Percentiles rank a stretch among this genome's conserved stretches.
These are phyloP conservation scores for Anniella stebbinsi DNA, from an alignment of 2,797 vertebrate genomes.

Conservation along the genomic window DNA sequence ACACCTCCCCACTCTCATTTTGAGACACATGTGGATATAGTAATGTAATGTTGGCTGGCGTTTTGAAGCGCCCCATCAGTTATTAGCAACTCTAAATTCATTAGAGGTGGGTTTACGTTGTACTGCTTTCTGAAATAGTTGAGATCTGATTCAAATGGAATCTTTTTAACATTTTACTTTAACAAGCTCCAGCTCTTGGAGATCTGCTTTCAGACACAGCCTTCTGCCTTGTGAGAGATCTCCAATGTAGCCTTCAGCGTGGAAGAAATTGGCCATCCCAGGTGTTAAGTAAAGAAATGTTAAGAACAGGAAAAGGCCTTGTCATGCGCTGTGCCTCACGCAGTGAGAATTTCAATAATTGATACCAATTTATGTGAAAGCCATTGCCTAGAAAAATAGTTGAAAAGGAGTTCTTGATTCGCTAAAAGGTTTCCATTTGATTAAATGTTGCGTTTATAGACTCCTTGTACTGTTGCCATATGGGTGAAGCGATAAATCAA, in stretches of 20 bases:
- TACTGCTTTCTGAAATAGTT: no score
- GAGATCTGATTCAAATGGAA: no score
- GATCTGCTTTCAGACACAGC: background rate
- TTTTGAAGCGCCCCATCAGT: no score
- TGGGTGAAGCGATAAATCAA: background rate
- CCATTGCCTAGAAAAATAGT: background rate
- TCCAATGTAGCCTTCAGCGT: no score
- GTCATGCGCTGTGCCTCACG: background rate
- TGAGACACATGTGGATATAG: background rate
- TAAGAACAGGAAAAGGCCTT: no score
- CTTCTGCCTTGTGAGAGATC: background rate
- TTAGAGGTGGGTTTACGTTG: no score
- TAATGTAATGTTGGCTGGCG: background rate
- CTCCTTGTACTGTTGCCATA: background rate
- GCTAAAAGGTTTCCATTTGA: constrained; percentile 27
- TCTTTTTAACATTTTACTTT: no score
- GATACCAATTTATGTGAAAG: fast-evolving
- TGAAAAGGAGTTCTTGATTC: constrained; percentile 17
- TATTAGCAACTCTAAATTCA: no score
- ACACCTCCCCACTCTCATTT: background rate
- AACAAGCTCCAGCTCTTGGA: no score
- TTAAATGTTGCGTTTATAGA: background rate
- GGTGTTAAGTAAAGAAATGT: no score
- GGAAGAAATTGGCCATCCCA: no score
- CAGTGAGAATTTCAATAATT: background rate